These are phyloP conservation scores for Brienomyrus brachyistius DNA, from an alignment of 2,113 vertebrate species.

Conservation along the genomic window DNA sequence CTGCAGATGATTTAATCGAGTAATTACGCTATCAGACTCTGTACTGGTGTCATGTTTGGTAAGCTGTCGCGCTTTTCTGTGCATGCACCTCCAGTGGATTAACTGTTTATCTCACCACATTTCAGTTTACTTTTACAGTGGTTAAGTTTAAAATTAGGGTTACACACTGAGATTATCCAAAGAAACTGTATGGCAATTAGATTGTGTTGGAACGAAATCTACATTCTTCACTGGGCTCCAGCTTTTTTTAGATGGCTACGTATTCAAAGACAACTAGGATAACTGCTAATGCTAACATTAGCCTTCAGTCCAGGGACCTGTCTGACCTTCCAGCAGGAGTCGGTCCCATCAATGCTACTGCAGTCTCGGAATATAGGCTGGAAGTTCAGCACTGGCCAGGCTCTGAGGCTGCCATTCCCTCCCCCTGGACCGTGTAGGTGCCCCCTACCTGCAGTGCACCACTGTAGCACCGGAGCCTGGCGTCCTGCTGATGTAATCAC, in stretches of 20 bases:
- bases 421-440: background rate
- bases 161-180: background rate
- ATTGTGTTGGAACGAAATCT: background rate
- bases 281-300: background rate
- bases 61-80: background rate
- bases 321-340: background rate
- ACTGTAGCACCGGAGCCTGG: slow-evolving; percentile 74
- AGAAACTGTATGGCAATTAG: background rate
- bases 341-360: background rate
- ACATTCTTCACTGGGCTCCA: background rate
- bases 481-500: slow-evolving; percentile 83
- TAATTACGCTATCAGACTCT: background rate
- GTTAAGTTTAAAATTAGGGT: background rate
- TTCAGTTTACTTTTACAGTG: background rate
- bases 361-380: background rate
- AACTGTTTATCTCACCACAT: background rate
- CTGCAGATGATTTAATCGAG: background rate
- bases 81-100: background rate
- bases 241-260: background rate
- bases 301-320: background rate
- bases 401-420: background rate
- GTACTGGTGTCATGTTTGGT: background rate
- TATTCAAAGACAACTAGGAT: background rate
- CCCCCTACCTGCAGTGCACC: slow-evolving; percentile 86
- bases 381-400: background rate